Percentiles rank a stretch among this genome's conserved stretches.
Evolutionary conservation across 2,888 invertebrate genomes (phyloP).

Genomic region (Ctena decussata): DNA sequence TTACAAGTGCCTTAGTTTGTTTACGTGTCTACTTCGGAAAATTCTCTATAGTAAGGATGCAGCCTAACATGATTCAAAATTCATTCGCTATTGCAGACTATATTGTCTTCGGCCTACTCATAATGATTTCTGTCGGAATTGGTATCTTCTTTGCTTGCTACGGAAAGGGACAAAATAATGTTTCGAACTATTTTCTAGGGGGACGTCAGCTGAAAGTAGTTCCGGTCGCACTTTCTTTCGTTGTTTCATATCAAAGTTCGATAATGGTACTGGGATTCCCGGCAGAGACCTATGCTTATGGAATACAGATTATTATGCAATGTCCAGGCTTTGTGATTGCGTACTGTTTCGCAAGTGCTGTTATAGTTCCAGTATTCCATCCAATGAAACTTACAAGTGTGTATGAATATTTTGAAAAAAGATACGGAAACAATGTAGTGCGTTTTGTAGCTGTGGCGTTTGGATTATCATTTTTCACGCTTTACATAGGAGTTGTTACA

Average conservation of each 20-base stretch:
- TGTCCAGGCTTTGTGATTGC: constrained; percentile 18
- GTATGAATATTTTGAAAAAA: constrained; percentile 34
- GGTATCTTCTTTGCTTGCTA: constrained; percentile 35
- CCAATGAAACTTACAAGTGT: constrained; percentile 41
- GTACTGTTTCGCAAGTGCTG: constrained; percentile 22
- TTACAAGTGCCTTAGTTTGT: too few species aligned
- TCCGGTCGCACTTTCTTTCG: constrained; percentile 41
- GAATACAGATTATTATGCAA: constrained; percentile 33
- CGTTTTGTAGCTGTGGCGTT: constrained; percentile 29
- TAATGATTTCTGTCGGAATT: constrained; percentile 25
- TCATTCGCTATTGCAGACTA: constrained; percentile 19
- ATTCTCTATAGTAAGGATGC: neutral
- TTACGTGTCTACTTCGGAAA: too few species aligned
- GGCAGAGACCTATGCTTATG: constrained; percentile 43
- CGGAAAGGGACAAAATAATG: constrained; percentile 22
- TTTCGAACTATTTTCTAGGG: constrained; percentile 39
- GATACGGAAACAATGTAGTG: constrained; percentile 26
- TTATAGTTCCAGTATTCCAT: constrained; percentile 41
- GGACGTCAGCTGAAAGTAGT: constrained; percentile 29
- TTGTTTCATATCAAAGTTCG: constrained; percentile 44
- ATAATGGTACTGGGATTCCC: constrained; percentile 39
- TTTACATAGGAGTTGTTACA: constrained; percentile 45
- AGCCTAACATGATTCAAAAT: neutral
- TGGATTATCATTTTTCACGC: constrained; percentile 31
- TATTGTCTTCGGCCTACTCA: constrained; percentile 32